Evolutionary conservation across 2,113 vertebrate species (phyloP).

Genomic region (Indicator maculatus): DNA sequence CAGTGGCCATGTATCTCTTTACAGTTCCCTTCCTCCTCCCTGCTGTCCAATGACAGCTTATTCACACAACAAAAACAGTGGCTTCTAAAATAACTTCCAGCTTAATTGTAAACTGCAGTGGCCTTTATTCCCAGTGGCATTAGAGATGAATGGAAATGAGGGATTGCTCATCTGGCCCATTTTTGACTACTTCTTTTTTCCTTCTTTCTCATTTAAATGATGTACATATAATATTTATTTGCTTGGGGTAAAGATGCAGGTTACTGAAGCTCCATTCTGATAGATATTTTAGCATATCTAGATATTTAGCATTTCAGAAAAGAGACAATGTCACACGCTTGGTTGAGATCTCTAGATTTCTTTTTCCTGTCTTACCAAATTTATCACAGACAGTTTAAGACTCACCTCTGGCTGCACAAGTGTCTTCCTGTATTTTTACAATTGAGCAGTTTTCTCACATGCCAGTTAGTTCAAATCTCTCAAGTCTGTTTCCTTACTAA

Average conservation of each 20-base stretch:
- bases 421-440: background rate
- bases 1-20: accelerated
- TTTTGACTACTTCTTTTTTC: background rate
- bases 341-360: background rate
- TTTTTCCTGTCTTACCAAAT: background rate
- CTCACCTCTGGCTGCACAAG: background rate
- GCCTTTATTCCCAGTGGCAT: background rate
- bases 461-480: background rate
- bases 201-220: background rate
- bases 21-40: background rate
- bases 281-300: background rate
- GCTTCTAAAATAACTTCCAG: background rate
- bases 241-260: background rate
- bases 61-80: background rate
- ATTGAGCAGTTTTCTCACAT: background rate
- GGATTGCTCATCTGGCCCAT: background rate
- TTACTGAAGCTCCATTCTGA: background rate
- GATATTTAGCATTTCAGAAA: too few species aligned
- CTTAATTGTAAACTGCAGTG: background rate
- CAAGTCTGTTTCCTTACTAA: background rate
- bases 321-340: too few species aligned
- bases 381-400: background rate
- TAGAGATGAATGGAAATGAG: background rate
- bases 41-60: background rate
- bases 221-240: background rate